phyloP scores from a whole-genome alignment of 2,797 vertebrate species.

The Phrynocephalus guinanensis region DNA sequence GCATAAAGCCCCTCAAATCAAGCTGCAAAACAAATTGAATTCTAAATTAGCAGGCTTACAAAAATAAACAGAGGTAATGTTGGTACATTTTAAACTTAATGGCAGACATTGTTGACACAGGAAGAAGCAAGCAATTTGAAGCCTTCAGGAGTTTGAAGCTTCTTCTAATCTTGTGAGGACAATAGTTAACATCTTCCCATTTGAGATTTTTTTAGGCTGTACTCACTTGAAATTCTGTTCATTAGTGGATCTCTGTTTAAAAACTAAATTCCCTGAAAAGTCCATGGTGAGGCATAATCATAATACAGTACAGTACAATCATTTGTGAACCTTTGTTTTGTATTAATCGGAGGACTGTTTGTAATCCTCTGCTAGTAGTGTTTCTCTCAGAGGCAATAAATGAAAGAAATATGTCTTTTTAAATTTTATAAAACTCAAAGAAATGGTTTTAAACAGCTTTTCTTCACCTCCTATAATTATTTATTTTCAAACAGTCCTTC shows the following conservation, averaged over 20 bases:
- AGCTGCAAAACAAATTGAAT: conserved; percentile 47
- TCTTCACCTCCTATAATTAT: conserved; percentile 97
- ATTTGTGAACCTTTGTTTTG: conserved; percentile 52
- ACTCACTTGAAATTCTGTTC: conserved; percentile 62
- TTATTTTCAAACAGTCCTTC: conserved; percentile 99
- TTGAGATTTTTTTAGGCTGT: conserved; percentile 29
- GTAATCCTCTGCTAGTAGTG: conserved; percentile 63
- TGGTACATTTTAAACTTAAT: neutral
- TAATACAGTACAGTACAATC: conserved; percentile 31
- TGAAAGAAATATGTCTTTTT: conserved; percentile 82
- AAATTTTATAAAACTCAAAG: conserved; percentile 84
- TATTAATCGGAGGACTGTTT: conserved; percentile 58
- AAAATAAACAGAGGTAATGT: conserved; percentile 25
- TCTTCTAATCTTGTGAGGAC: neutral
- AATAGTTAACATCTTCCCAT: conserved; percentile 13
- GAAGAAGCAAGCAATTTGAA: conserved; percentile 17
- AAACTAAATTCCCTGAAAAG: conserved; percentile 50
- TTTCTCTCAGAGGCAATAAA: conserved; percentile 77
- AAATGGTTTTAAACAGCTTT: conserved; percentile 90
- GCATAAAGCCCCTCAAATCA: conserved; percentile 36
- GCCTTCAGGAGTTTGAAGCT: neutral
- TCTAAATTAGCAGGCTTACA: conserved; percentile 39
- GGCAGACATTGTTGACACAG: rapidly evolving
- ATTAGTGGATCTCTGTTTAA: conserved; percentile 65
- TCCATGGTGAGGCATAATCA: conserved; percentile 51